Evolutionary conservation across 2,888 invertebrate genomes (phyloP).

Genomic region (Plebejus anna): DNA sequence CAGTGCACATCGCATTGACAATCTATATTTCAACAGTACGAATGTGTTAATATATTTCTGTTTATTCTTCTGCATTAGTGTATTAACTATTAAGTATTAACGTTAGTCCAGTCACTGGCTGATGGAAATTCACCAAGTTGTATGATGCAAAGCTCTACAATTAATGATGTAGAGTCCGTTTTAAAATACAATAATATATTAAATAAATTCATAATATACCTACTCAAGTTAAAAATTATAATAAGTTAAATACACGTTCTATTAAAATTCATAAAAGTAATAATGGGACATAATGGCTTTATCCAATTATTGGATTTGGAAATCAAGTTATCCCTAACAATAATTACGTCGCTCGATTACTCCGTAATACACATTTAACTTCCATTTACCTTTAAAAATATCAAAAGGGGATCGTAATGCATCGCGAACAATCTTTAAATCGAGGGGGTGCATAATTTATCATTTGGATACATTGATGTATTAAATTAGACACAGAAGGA

Average conservation of each 20-base stretch:
- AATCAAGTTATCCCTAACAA: conserved; percentile 31
- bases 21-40: too few relatives aligned
- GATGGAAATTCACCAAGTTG: too few relatives aligned
- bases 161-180: too few relatives aligned
- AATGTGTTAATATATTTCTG: too few relatives aligned
- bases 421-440: conserved; percentile 67
- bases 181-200: too few relatives aligned
- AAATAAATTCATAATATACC: too few relatives aligned
- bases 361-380: conserved; percentile 62
- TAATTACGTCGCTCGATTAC: conserved; percentile 49
- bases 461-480: conserved; percentile 43
- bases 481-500: conserved; percentile 6
- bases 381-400: conserved; percentile 62
- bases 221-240: background rate
- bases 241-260: background rate
- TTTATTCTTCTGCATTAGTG: too few relatives aligned
- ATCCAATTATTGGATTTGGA: conserved; percentile 1
- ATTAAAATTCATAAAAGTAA: background rate
- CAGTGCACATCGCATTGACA: too few relatives aligned
- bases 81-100: too few relatives aligned
- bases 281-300: background rate
- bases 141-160: too few relatives aligned
- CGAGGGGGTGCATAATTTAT: conserved; percentile 77
- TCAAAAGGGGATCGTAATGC: conserved; percentile 70
- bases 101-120: too few relatives aligned